phyloP scores from a whole-genome alignment of 2,797 vertebrate species.

The Spheniscus humboldti region DNA sequence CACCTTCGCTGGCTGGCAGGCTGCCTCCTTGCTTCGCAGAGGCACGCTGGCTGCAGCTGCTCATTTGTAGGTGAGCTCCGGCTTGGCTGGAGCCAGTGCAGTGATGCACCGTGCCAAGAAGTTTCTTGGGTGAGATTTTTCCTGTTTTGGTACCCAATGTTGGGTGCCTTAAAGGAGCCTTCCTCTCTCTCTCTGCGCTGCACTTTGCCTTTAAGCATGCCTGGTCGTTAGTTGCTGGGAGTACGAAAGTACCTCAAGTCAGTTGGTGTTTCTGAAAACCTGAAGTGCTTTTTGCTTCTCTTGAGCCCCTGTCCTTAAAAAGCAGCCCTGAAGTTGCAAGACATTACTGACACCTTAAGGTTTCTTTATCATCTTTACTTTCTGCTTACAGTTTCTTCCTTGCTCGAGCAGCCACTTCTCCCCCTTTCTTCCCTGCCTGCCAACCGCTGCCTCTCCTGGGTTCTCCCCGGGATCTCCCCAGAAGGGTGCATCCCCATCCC shows the following conservation, averaged over 20 bases:
- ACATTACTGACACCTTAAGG: neutral
- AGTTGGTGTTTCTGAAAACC: constrained; percentile 1
- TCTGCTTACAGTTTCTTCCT: neutral
- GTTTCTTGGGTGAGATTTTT: neutral
- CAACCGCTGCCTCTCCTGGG: rapidly evolving
- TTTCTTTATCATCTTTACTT: neutral
- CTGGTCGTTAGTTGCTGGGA: neutral
- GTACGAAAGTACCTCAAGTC: neutral
- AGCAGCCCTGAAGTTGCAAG: neutral
- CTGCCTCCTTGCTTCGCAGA: neutral
- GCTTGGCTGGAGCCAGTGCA: neutral
- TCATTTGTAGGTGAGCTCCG: neutral
- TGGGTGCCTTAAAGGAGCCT: neutral
- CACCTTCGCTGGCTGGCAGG: neutral
- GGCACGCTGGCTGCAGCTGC: neutral
- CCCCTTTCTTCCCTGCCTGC: neutral
- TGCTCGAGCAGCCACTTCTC: neutral
- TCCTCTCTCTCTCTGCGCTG: neutral
- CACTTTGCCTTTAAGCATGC: neutral
- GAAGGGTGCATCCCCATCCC: neutral
- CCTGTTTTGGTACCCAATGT: neutral
- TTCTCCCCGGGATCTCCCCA: neutral
- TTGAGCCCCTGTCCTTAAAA: constrained; percentile 18
- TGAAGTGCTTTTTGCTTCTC: constrained; percentile 1
- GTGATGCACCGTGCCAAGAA: neutral